Base-by-base conservation (phyloP, 2,888 invertebrate genomes). In the Pharmacophagus antenor region DNA sequence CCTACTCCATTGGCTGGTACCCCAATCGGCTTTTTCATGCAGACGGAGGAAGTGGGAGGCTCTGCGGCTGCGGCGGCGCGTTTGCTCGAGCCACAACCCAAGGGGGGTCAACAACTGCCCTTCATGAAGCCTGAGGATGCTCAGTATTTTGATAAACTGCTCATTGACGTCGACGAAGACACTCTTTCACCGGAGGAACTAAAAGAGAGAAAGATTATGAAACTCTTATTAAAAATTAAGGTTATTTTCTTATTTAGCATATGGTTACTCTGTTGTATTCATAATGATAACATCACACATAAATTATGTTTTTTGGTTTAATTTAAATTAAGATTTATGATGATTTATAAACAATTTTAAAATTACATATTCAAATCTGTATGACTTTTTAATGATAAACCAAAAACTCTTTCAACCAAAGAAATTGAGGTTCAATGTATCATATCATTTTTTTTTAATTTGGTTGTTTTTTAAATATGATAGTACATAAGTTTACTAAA, bases 101-200 rank as follows among this genome's bases (percentile, higher is more conserved):
- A 98, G 84, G 96, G 96, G 0, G 92, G 93, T 73, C 88, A 88
- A 79, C 99, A 99, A 89, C 92, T 99, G 70, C 99, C 99, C 17
- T 98, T 99, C 81, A 96, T 99, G 95, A 99, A 99, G 84, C 99
- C 99, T 0, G 99, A 99, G 86, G 99, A 99, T 89, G 98, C 99
- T 49, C 99, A 99, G 89, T 99, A 99, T 89, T 99, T 99, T 87
- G 99, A 99, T 86, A 99, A 99, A 87, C 92, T 99, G 65, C 92
- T 99, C 67, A 95, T 98, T 57, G 99, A 99, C 79, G 99, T 99
- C 25, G 99, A 99, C 83, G 99, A 99, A 88, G 98, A 99, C 76
- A 89, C 95, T 0, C 92, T 99, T 42, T 95, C 96, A 55, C 98
- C 99, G 0, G 99, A 99, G 74, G 99, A 99, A 81, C 95, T 97